Evolutionary conservation across 2,797 vertebrate genomes (phyloP), one percentile per base, ranked within the genome.

Genomic region (Crypturellus tataupa): DNA sequence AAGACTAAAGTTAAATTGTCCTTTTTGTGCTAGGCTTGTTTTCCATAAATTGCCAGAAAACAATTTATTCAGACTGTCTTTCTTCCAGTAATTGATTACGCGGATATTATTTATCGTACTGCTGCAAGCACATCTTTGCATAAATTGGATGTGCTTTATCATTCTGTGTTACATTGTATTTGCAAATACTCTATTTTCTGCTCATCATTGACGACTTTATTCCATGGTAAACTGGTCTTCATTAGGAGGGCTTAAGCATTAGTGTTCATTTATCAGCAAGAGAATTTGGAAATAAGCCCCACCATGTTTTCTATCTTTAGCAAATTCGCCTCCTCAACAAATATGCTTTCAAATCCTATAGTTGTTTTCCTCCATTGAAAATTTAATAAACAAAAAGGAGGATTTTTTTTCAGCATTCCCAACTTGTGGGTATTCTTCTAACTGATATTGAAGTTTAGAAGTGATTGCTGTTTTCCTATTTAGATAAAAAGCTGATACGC

Each of bases 21-120:
- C 71, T 90, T 60, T 94, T 92, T 85, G 60, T 96, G 86, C 69
- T 89, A 85, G 67, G 53, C 67, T 97, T 95, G 87, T 92, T 96
- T 96, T 94, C 86, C 80, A 95, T 93, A 95, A 96, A 95, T 94
- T 97, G 93, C 90, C 82, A 88, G 94, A 92, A 96, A 96, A 95
- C 87, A 95, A 96, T 97, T 96, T 96, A 97, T 96, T 96, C 89
- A 95, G 72, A 87, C 90, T 93, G 91, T 93, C 94, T 95, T 94
- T 97, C 92, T 97, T 96, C 92, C 70, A 68, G 94, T 97, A 97
- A 97, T 97, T 97, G 96, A 97, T 97, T 96, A 97, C 94, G 93
- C 46, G 76, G 94, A 95, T 97, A 97, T 96, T 97, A 97, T 97
- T 97, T 97, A 97, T 97, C 68, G 4, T 97, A 85, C 89, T 69